Base-by-base conservation (phyloP, 2,888 invertebrate species). In the Tridacna gigas region DNA sequence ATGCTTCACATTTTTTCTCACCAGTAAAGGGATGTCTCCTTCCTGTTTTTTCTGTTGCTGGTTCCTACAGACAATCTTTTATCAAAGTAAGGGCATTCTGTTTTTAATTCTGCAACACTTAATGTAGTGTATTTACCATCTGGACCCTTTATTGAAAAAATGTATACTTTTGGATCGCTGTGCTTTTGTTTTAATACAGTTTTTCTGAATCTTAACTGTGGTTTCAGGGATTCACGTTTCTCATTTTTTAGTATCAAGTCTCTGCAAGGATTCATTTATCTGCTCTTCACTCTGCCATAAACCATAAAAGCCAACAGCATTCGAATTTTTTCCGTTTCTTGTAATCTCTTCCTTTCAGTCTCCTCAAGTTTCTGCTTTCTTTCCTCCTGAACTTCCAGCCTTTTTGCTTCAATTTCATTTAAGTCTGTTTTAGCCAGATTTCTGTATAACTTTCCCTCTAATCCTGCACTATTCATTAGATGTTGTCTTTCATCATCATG, bases 301-400 rank as follows among this genome's bases (percentile, higher is more conserved):
- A 15, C 88, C 88, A 82, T 85, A 85, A 77, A 56, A 83, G 60
- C 84, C 85, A 18, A 88, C 83, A 69, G 77, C 77, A 75, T 80
- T 83, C 25, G 81, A 86, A 83, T 37, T 73, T 79, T 80, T 47
- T 86, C 88, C 48, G 74, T 67, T n/a, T 76, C 48, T 63, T 65
- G 48, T 15, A 88, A 22, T 65, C 84, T 74, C 25, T 79, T 77
- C 48, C 28, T 73, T 76, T 88, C 86, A 37, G 65, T 83, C 74
- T 66, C 73, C 45, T 80, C 69, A 45, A 81, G 60, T 69, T 83
- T 67, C n/a, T n/a, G n/a, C n/a, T n/a, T n/a, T 60, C 28, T 74
- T 28, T 75, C 47, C 22, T 71, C 61, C 61, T 84, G 81, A 25
- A 69, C 60, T 67, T 81, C 83, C 18, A 86, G 0, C 47, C 84